Evolutionary conservation across 2,888 invertebrate species (phyloP), one percentile per base, ranked within the genome.

Genomic region (Melipona beecheii): DNA sequence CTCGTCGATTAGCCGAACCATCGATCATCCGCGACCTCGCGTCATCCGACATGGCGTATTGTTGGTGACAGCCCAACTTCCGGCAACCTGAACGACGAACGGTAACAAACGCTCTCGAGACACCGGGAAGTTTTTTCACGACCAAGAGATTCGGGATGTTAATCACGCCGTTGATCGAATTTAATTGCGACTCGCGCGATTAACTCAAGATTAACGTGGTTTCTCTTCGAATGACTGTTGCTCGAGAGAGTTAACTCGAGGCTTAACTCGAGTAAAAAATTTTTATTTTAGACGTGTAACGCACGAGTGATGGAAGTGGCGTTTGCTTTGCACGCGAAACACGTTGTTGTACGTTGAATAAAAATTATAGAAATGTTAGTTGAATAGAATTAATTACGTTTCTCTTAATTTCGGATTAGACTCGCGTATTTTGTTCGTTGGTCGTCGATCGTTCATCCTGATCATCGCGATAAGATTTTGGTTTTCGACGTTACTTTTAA

Each of bases 151-250:
- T 86, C 49, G 78, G 60, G 89, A 91, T 91, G 90, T 86, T 91
- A 91, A 92, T 92, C 91, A 88, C 91, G 90, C 87, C 91, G 90
- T 92, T 92, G 90, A 90, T 92, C 90, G 91, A 90, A 90, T 91
- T 92, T 92, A 91, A 92, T 90, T 86, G 88, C 86, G 86, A 85
- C 82, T 91, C 86, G 79, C 87, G 92, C 43, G 43, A 36, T 9
- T 36, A 36, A 36, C 36, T 36, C 36, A 43, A 43, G 43, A 43
- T 27, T 54, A 21, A 54, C n/a, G 56, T 5, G 15, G n/a, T 58
- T 43, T 58, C 15, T 58, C 56, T 58, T 58, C n/a, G n/a, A 58
- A n/a, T 5, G 56, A 58, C n/a, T 56, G 15, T 58, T 58, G 56
- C 21, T 24, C 15, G 24, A n/a, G 56, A n/a, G 56, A 56, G 56